Percentiles rank a stretch among this genome's conserved stretches.
Conservation (phyloP, 2,113 vertebrate species). For the Shinisaurus crocodilurus region DNA sequence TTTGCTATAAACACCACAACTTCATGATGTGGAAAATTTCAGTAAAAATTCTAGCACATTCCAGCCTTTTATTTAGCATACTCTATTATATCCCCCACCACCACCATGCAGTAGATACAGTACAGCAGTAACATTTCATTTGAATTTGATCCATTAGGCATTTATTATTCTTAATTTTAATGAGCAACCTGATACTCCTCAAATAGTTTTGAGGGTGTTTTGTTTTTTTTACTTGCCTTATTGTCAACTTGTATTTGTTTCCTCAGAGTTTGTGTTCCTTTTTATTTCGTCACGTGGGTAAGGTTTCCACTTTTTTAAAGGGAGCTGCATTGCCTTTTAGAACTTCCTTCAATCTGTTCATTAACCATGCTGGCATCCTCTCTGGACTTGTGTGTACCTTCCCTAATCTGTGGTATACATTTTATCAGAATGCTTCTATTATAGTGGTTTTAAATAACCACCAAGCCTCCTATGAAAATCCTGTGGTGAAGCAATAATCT, state of each 20-base stretch:
- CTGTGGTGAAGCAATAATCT: not conserved
- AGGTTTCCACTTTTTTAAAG: not conserved
- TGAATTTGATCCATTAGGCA: not conserved
- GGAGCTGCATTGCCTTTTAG: not conserved
- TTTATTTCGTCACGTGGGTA: not conserved
- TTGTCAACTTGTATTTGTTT: not conserved
- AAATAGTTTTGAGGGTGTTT: not conserved
- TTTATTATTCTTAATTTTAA: not conserved
- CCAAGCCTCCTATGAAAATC: conserved; percentile 1
- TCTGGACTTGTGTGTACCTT: not conserved
- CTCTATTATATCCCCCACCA: not conserved
- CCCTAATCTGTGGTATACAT: not conserved
- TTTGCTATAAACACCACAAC: not conserved
- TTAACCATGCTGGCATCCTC: not conserved
- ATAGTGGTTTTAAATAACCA: conserved; percentile 1
- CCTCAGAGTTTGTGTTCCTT: not conserved
- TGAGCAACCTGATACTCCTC: not conserved
- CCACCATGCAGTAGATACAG: not conserved
- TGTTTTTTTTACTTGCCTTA: not conserved
- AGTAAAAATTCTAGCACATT: not conserved
- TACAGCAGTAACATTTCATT: too few species aligned
- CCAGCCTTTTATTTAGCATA: not conserved
- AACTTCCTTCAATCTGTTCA: not conserved
- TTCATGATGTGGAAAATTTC: not conserved
- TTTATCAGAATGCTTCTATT: not conserved